Evolutionary conservation across 1,140 invertebrate species (phyloP).

Genomic region (Aphaenogaster rudis): DNA sequence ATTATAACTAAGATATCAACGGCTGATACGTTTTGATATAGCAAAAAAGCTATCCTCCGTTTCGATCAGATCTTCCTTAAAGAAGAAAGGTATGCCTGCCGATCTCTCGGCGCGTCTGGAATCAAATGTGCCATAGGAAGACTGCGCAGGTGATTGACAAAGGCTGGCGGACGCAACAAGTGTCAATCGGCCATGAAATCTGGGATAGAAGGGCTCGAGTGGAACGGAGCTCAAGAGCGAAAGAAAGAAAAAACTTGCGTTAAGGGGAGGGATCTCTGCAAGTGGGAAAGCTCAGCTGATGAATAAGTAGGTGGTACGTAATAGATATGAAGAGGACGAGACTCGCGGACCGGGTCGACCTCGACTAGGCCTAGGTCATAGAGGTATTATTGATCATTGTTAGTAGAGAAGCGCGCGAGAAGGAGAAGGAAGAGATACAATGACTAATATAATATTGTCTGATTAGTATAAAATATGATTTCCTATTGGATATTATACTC

Average conservation of each 20-base stretch:
- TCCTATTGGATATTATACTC: not conserved
- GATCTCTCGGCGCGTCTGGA: not conserved
- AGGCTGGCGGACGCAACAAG: conserved; percentile 72
- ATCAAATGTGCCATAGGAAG: not conserved
- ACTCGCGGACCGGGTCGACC: conserved; percentile 42
- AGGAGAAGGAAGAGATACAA: not conserved
- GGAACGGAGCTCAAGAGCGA: not conserved
- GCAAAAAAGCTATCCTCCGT: not conserved
- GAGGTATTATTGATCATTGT: conserved; percentile 61
- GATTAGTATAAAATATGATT: not conserved
- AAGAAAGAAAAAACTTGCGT: not conserved
- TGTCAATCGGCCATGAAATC: conserved; percentile 75
- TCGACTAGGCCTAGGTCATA: conserved; percentile 62
- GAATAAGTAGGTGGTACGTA: not conserved
- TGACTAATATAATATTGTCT: not conserved
- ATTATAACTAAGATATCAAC: not conserved
- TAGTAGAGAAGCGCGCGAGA: not conserved
- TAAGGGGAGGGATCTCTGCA: conserved; percentile 9
- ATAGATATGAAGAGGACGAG: not conserved
- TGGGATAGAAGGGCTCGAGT: conserved; percentile 41
- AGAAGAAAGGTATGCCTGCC: not conserved
- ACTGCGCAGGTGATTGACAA: conserved; percentile 65
- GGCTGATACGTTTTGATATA: not conserved
- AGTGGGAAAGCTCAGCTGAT: conserved; percentile 53
- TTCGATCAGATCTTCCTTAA: not conserved